Conservation (phyloP, 2,888 invertebrate species). For the Platynereis dumerilii region DNA sequence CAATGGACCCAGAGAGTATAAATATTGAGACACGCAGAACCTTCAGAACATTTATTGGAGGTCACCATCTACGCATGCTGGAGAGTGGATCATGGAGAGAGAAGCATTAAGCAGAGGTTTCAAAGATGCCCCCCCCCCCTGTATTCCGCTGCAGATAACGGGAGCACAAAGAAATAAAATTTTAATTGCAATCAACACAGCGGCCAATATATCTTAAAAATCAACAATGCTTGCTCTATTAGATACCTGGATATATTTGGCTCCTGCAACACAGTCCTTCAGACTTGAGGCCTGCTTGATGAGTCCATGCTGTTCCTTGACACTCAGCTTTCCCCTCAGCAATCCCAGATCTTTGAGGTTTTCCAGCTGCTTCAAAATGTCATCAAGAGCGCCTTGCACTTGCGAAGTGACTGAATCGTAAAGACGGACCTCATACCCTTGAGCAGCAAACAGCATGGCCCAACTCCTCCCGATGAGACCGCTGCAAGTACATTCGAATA, state of each 20-base stretch:
- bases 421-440: constrained; percentile 85
- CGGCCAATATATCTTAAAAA: too few relatives aligned
- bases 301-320: constrained; percentile 77
- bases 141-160: too few relatives aligned
- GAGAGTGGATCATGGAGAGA: too few relatives aligned
- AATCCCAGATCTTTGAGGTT: constrained; percentile 66
- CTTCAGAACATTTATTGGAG: too few relatives aligned
- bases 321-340: constrained; percentile 76
- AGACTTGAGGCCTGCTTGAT: constrained; percentile 78
- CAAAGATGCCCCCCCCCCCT: too few relatives aligned
- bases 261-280: constrained; percentile 75
- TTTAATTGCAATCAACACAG: too few relatives aligned
- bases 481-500: constrained; percentile 66
- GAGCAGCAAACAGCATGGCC: constrained; percentile 94
- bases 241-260: constrained; percentile 75
- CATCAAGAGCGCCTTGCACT: constrained; percentile 64
- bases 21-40: too few relatives aligned
- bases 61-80: too few relatives aligned
- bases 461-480: constrained; percentile 95
- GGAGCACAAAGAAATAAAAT: too few relatives aligned
- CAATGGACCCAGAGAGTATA: too few relatives aligned
- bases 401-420: constrained; percentile 71
- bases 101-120: too few relatives aligned
- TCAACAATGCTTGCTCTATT: too few relatives aligned
- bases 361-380: constrained; percentile 73